Evolutionary conservation across 2,888 invertebrate species (phyloP).

Genomic region (Neoaliturus tenellus): DNA sequence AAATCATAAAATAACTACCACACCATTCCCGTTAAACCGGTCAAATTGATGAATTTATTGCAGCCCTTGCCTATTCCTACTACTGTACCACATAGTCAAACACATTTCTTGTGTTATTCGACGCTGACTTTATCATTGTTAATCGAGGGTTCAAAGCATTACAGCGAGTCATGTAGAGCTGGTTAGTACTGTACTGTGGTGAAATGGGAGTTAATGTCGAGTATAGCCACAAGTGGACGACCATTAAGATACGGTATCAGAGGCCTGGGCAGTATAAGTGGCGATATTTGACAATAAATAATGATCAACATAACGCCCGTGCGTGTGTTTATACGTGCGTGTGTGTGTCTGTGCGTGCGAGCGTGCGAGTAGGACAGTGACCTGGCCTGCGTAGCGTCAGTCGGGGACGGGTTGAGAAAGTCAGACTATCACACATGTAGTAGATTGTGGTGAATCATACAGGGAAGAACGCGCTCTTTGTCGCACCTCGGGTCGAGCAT

Average conservation of each 20-base stretch:
- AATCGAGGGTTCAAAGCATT: too few relatives aligned
- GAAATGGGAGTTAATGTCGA: background rate
- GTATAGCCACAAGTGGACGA: background rate
- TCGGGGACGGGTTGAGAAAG: background rate
- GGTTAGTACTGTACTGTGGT: background rate
- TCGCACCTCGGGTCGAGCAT: too few relatives aligned
- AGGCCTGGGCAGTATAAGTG: slow-evolving; percentile 6
- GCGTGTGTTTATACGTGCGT: background rate
- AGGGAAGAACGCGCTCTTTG: background rate
- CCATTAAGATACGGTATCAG: slow-evolving; percentile 26
- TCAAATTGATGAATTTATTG: too few relatives aligned
- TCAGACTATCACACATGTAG: background rate
- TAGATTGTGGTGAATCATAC: background rate
- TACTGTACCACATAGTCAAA: too few relatives aligned
- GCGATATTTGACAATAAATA: slow-evolving; percentile 27
- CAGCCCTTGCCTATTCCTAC: too few relatives aligned
- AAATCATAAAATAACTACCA: too few relatives aligned
- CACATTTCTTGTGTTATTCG: too few relatives aligned
- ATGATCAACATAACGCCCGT: background rate
- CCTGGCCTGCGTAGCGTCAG: background rate
- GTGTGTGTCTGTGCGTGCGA: background rate
- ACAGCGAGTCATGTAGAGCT: too few relatives aligned
- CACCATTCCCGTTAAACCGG: too few relatives aligned
- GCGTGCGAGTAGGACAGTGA: background rate
- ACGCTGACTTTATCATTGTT: too few relatives aligned